Evolutionary conservation across 2,797 vertebrate species (phyloP).

Genomic region (Odontamblyopus lacepedii): DNA sequence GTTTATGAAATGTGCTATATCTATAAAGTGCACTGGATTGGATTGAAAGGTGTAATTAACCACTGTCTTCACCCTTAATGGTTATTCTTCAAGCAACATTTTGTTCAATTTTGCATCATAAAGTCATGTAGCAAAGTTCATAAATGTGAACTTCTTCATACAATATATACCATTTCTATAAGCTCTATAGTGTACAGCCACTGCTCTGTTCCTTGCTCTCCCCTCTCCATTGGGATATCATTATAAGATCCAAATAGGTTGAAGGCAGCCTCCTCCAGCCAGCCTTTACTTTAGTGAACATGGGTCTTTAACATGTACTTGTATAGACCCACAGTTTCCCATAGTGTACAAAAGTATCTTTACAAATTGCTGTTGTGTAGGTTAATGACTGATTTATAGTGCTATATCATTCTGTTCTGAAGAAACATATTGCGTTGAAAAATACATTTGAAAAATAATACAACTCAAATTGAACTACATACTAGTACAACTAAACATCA

Average conservation of each 20-base stretch:
- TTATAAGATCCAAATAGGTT: slow-evolving; percentile 67
- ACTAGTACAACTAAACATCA: background rate
- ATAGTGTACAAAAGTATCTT: slow-evolving; percentile 10
- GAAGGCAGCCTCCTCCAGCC: slow-evolving; percentile 33
- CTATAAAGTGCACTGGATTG: too few species aligned
- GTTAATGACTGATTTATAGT: background rate
- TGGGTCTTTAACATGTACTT: slow-evolving; percentile 34
- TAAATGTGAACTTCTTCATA: slow-evolving; percentile 12
- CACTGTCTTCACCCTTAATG: background rate
- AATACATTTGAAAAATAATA: slow-evolving; percentile 8
- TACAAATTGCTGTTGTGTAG: slow-evolving; percentile 20
- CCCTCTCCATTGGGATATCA: slow-evolving; percentile 57
- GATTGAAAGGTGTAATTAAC: background rate
- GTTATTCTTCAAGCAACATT: background rate
- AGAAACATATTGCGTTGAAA: background rate
- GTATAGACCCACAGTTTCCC: slow-evolving; percentile 7
- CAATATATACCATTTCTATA: slow-evolving; percentile 13
- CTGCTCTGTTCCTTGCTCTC: slow-evolving; percentile 41
- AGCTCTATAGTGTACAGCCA: slow-evolving; percentile 29
- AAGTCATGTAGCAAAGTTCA: background rate
- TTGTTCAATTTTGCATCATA: slow-evolving; percentile 6
- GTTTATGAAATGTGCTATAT: too few species aligned
- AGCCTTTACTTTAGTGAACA: slow-evolving; percentile 29
- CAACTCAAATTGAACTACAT: slow-evolving; percentile 11
- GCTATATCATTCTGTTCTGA: too few species aligned